Evolutionary conservation across 2,113 vertebrate species (phyloP).

Genomic region (Saguinus midas): DNA sequence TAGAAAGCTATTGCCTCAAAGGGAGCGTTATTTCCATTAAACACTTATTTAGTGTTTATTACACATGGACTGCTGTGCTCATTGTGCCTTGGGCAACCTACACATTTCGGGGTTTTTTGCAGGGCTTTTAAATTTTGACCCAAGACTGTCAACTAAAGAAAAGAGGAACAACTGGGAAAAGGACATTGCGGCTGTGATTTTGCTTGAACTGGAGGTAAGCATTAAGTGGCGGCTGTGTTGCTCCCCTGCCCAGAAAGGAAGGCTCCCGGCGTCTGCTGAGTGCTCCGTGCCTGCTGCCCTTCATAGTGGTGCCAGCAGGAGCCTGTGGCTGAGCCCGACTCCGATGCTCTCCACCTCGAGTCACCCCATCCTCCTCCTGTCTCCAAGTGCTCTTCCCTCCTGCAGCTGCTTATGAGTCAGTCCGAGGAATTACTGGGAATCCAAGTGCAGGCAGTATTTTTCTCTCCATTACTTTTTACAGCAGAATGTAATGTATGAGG

Average conservation of each 20-base stretch:
- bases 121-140: slow-evolving; percentile 82
- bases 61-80: too few relatives aligned
- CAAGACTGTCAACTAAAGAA: slow-evolving; percentile 84
- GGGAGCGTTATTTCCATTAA: not conserved
- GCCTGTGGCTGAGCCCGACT: not conserved
- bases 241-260: rapidly evolving
- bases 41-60: too few relatives aligned
- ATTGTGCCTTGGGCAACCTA: not conserved
- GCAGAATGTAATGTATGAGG: not conserved
- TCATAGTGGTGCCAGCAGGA: not conserved
- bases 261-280: rapidly evolving
- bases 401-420: rapidly evolving
- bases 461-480: too few relatives aligned
- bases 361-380: not conserved
- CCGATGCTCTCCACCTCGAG: not conserved
- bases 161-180: slow-evolving; percentile 93
- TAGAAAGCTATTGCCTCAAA: not conserved
- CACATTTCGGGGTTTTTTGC: slow-evolving; percentile 14
- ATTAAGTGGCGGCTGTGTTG: rapidly evolving
- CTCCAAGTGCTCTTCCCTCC: too few relatives aligned
- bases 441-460: too few relatives aligned
- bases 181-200: slow-evolving; percentile 81
- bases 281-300: rapidly evolving
- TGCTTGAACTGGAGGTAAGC: slow-evolving; percentile 87
- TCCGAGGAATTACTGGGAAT: not conserved